Base-by-base conservation (phyloP, 2,797 vertebrate genomes). In the Cyclura pinguis region DNA sequence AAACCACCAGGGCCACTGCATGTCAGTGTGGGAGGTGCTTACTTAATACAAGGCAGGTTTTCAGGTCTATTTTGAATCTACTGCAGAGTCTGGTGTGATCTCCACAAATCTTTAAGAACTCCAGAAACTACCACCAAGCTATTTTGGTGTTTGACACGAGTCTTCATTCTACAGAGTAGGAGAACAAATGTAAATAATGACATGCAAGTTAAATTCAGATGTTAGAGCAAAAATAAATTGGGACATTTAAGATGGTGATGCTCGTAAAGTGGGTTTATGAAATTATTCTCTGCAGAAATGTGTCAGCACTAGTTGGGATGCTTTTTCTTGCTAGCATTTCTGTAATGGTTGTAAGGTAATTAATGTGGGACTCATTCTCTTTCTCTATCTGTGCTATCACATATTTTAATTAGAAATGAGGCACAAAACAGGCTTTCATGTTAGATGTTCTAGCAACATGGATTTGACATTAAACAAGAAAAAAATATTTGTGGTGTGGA, bases 401-500 rank as follows among this genome's bases (percentile, higher is more conserved):
- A 91, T 69, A 72, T 72, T 81, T 91, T 84, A 87, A 87, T 91
- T 87, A 87, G 72, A 77, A 55, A 67, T 55, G 82, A 87, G 59
- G 80, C 62, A 69, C 57, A 64, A 83, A 91, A 84, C 59, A 82
- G 57, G 62, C 84, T 76, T 91, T 91, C 72, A 84, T 84, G 57
- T 81, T 82, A 77, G 72, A 32, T 67, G 24, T 87, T 87, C 80
- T 67, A 82, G 88, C 88, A 76, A 83, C 42, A 72, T 80, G 85
- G 80, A 87, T 59, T 59, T 87, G 85, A 84, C 59, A 77, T 87
- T 87, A 91, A 90, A 83, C 47, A 77, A 84, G 62, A 20, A 42
- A 72, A 16, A 16, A 84, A 55, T n/a, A 88, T 92, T 92, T 90
- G 92, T 93, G 92, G 47, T 27, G 14, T 64, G 22, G 27, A 90